phyloP scores from a whole-genome alignment of 1,140 invertebrate genomes.

The Philaenus spumarius region DNA sequence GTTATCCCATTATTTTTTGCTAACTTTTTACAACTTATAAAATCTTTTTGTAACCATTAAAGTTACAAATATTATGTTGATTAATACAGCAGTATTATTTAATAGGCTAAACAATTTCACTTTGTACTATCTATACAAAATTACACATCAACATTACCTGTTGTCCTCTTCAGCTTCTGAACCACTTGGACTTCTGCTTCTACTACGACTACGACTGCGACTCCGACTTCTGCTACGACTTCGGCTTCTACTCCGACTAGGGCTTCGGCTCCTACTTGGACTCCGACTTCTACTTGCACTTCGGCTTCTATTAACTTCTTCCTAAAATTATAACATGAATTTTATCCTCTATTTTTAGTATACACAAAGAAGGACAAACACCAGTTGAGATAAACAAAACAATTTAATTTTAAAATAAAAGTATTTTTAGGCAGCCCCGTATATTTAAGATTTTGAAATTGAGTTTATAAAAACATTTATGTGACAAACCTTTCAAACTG shows the following conservation, averaged over 20 bases:
- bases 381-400: neutral
- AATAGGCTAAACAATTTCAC: too few relatives aligned
- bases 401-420: neutral
- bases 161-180: slow-evolving; percentile 29
- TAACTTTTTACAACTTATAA: too few relatives aligned
- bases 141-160: too few relatives aligned
- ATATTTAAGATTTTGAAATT: neutral
- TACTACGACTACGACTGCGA: slow-evolving; percentile 21
- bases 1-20: too few relatives aligned
- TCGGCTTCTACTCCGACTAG: slow-evolving; percentile 19
- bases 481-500: too few relatives aligned
- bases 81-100: too few relatives aligned
- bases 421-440: neutral
- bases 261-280: slow-evolving; percentile 16
- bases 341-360: neutral
- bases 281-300: slow-evolving; percentile 16
- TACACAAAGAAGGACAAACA: neutral
- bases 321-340: neutral
- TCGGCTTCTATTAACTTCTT: neutral
- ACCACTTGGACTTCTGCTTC: slow-evolving; percentile 25
- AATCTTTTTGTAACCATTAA: too few relatives aligned
- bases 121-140: too few relatives aligned
- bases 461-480: neutral
- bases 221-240: slow-evolving; percentile 16
- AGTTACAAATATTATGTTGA: too few relatives aligned